Base-by-base conservation (phyloP, 92 coral and sea anemone species). In the Porites rus region DNA sequence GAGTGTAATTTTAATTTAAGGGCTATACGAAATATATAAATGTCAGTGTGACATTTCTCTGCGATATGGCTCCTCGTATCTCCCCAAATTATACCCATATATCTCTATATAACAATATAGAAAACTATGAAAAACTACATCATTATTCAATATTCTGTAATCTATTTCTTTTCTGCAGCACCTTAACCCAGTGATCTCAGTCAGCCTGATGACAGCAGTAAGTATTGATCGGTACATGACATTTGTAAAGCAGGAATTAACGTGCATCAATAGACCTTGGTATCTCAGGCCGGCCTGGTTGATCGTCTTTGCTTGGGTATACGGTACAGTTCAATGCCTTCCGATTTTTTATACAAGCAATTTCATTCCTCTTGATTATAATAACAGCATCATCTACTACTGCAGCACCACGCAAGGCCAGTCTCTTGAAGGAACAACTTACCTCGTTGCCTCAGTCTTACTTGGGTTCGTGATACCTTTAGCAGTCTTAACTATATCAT, bases 221-320 rank as follows among this genome's bases (percentile, higher is more conserved):
- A 93, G 96, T 79, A 87, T 93, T 54, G 96, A 93, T 76, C 89
- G 96, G 69, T 93, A 90, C 77, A 76, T 87, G 28, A 92, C 92
- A 13, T 43, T 93, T 68, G 96, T 88, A 2, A 91, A 85, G 77
- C 96, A 93, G 12, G 63, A 91, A 53, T n/a, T 76, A 7, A 65
- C 85, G 13, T 76, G 69, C 62, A 76, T 63, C 59, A 53, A 76
- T 14, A 89, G 90, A 43, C 75, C 86, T 20, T 87, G 83, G 80
- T 87, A 71, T 56, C 62, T 83, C 81, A 69, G 86, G 4, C 94
- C 96, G 7, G 79, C 65, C 24, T 70, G 89, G 79, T 83, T 93
- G 90, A 88, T 91, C 21, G 50, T 78, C 51, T 53, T 93, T 10
- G 96, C 96, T 4, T 93, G 96, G 96, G 65, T 79, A 63, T 82